Percentiles rank a stretch among this genome's conserved stretches.
These are phyloP conservation scores for Lepus europaeus DNA, from an alignment of 2,113 vertebrate genomes.

Conservation along the genomic window DNA sequence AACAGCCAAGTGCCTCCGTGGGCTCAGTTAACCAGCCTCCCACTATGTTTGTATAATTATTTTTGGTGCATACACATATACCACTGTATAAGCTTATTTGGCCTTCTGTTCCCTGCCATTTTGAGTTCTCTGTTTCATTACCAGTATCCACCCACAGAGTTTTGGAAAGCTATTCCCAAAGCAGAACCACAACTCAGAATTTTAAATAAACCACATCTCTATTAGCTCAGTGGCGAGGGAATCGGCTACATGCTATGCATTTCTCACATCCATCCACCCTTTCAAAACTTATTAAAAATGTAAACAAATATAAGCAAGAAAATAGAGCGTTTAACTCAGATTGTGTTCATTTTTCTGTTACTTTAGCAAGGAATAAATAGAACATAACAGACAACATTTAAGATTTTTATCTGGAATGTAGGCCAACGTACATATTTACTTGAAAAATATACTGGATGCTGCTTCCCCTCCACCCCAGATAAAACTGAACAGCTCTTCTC, in stretches of 20 bases:
- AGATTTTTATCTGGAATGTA: constrained; percentile 50
- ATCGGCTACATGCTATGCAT: constrained; percentile 57
- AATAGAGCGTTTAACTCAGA: constrained; percentile 42
- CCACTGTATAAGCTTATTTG: constrained; percentile 70
- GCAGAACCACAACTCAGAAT: constrained; percentile 72
- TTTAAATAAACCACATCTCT: constrained; percentile 78
- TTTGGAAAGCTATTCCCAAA: constrained; percentile 71
- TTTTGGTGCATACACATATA: constrained; percentile 59
- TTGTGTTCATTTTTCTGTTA: constrained; percentile 58
- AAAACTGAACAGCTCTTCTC: constrained; percentile 65
- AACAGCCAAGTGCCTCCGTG: constrained; percentile 57
- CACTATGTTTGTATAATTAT: constrained; percentile 35
- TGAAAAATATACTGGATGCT: background rate
- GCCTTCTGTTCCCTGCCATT: constrained; percentile 53
- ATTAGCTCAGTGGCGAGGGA: constrained; percentile 71
- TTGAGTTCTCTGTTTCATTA: constrained; percentile 81
- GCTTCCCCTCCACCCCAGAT: background rate
- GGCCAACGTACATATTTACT: background rate
- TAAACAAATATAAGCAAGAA: constrained; percentile 42
- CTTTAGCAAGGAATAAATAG: constrained; percentile 21
- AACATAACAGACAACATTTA: constrained; percentile 10
- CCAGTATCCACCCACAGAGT: constrained; percentile 65
- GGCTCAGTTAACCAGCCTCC: constrained; percentile 64
- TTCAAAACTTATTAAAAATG: constrained; percentile 70
- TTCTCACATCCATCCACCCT: constrained; percentile 58